Conservation (phyloP, 2,113 vertebrate species). For the Oophaga pumilio region DNA sequence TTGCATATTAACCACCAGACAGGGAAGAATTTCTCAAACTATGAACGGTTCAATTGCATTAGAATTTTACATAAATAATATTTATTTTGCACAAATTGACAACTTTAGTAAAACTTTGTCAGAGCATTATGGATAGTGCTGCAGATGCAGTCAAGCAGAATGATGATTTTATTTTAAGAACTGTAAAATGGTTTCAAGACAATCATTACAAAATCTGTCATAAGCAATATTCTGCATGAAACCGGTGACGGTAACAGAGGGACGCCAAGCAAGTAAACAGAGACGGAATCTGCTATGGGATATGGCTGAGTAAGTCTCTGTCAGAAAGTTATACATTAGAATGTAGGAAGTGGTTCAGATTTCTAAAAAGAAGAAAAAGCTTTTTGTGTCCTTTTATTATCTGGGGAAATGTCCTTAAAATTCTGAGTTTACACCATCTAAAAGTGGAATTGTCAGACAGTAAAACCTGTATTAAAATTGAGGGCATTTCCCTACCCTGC, state of each 20-base stretch:
- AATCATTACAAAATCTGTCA: not conserved
- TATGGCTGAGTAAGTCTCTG: not conserved
- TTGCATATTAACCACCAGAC: not conserved
- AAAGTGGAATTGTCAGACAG: not conserved
- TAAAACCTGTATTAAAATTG: not conserved
- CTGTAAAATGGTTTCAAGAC: not conserved
- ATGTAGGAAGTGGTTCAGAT: not conserved
- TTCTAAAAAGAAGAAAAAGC: slow-evolving; percentile 10
- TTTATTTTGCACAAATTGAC: not conserved
- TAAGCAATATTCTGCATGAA: not conserved
- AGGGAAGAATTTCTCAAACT: not conserved
- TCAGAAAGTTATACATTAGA: not conserved
- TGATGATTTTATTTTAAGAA: not conserved
- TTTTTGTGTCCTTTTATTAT: not conserved
- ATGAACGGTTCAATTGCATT: not conserved
- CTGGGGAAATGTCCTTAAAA: not conserved
- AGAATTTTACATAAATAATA: not conserved
- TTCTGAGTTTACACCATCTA: not conserved
- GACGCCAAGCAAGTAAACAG: not conserved
- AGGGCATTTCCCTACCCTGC: not conserved
- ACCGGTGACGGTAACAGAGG: not conserved
- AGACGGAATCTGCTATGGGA: not conserved
- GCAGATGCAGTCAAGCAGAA: not conserved
- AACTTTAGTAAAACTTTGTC: not conserved
- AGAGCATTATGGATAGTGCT: not conserved